Base-by-base conservation (phyloP, 2,888 invertebrate genomes). In the Perizoma affinitatum region DNA sequence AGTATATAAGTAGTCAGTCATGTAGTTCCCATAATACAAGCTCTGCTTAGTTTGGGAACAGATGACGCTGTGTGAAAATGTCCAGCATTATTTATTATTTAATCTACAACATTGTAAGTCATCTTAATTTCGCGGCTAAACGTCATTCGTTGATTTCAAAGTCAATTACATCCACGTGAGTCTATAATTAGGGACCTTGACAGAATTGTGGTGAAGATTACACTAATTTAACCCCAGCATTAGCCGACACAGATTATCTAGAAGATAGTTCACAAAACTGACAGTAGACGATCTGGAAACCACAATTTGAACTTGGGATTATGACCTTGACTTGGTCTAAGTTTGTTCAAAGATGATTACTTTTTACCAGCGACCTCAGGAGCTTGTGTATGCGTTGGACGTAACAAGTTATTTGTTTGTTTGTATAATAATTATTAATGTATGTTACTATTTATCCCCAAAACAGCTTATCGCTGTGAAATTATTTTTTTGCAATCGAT, bases 181-280 rank as follows among this genome's bases (percentile, higher is more conserved):
- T 11, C 58, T 53, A 67, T 79, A 78, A 79, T 76, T 77, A 71
- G 72, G 58, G 69, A 74, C 84, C 84, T 84, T 84, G 84, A 81
- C 84, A 77, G 84, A 76, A 73, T 83, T 82, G 84, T 68, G 80
- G 83, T 78, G 76, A 76, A 80, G 83, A 86, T 87, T 86, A 86
- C 82, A 79, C 81, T 84, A 85, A 85, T 84, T 79, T 79, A 78
- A 75, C 72, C 74, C 74, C 75, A 69, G 56, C 73, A 66, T 72
- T 65, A 66, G 69, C 61, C 58, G 65, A 44, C 63, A 58, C 54
- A 62, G 62, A 62, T 44, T 58, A 47, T 33, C 8, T 10, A 57
- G 46, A 33, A 58, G 43, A 6, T 36, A 43, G 47, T 46, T 48
- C 61, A 67, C 53, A 45, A 3, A 56, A 36, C 45, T 54, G 45